phyloP scores from a whole-genome alignment of 2,888 invertebrate species.

The Eupithecia vulgata region DNA sequence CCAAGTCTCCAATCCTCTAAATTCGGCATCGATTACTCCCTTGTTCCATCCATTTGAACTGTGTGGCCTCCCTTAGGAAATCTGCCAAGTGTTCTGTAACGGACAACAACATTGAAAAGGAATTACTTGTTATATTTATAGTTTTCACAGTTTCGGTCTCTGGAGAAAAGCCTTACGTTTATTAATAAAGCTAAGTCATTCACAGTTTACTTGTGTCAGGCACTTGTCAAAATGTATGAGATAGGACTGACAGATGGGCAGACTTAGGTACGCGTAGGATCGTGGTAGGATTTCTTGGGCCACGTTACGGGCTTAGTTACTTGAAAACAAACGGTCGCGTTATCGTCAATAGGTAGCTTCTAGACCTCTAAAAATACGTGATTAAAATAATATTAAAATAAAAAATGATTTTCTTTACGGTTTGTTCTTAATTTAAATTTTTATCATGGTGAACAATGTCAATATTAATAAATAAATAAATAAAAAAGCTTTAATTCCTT shows the following conservation, averaged over 20 bases:
- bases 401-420: too few species aligned
- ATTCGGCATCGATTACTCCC: constrained; percentile 1
- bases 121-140: constrained; percentile 7
- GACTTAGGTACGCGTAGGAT: not conserved
- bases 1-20: not conserved
- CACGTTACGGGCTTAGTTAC: not conserved
- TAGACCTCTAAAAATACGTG: not conserved
- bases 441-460: too few species aligned
- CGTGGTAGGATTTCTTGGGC: not conserved
- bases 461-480: too few species aligned
- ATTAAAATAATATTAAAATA: too few species aligned
- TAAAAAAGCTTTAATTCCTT: too few species aligned
- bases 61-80: constrained; percentile 24
- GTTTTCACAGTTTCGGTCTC: not conserved
- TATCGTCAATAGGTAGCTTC: not conserved
- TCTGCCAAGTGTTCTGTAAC: constrained; percentile 19
- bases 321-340: not conserved
- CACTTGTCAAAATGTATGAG: constrained; percentile 13
- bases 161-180: not conserved
- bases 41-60: not conserved
- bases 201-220: constrained; percentile 7
- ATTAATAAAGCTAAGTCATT: not conserved
- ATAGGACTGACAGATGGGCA: not conserved
- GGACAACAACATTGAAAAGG: constrained; percentile 16
- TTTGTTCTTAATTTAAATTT: too few species aligned